A percentile compares a stretch with the other conserved stretches of the same genome.
These are phyloP conservation scores for Nymphalis c-album DNA, from an alignment of 2,888 invertebrate genomes.

Conservation along the genomic window DNA sequence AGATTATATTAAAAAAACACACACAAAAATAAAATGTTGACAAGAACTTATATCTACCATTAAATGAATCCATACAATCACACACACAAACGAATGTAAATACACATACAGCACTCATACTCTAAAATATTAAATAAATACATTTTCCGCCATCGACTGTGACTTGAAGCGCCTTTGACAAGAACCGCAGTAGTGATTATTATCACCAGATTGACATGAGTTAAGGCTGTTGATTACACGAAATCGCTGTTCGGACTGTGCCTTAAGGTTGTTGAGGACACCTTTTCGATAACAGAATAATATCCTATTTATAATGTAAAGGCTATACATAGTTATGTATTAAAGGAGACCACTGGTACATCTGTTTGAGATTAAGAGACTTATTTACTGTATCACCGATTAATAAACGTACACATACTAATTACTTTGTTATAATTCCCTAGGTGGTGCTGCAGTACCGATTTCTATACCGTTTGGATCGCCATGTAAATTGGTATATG, in stretches of 20 bases:
- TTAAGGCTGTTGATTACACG: slow-evolving; percentile 39
- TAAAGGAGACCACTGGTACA: neutral
- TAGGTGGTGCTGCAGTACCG: too few relatives aligned
- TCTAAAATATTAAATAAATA: neutral
- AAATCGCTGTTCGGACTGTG: slow-evolving; percentile 35
- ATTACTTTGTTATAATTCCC: too few relatives aligned
- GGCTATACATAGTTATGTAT: neutral
- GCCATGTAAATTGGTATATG: too few relatives aligned
- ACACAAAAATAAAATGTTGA: too few relatives aligned
- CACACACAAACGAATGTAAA: neutral
- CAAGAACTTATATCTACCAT: too few relatives aligned
- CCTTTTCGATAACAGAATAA: slow-evolving; percentile 21
- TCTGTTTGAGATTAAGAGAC: neutral
- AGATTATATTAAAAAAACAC: too few relatives aligned
- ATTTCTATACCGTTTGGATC: too few relatives aligned
- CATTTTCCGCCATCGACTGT: slow-evolving; percentile 12
- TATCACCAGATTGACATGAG: slow-evolving; percentile 38
- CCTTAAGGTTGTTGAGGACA: slow-evolving; percentile 34
- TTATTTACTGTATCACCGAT: too few relatives aligned
- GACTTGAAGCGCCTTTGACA: slow-evolving; percentile 13
- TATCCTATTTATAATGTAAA: slow-evolving; percentile 12
- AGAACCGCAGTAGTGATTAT: slow-evolving; percentile 33
- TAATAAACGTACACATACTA: too few relatives aligned
- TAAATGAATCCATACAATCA: neutral
- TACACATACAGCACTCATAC: neutral